Percentiles rank a stretch among this genome's conserved stretches.
phyloP scores from a whole-genome alignment of 1,140 invertebrate genomes.

The Drosophila eugracilis region DNA sequence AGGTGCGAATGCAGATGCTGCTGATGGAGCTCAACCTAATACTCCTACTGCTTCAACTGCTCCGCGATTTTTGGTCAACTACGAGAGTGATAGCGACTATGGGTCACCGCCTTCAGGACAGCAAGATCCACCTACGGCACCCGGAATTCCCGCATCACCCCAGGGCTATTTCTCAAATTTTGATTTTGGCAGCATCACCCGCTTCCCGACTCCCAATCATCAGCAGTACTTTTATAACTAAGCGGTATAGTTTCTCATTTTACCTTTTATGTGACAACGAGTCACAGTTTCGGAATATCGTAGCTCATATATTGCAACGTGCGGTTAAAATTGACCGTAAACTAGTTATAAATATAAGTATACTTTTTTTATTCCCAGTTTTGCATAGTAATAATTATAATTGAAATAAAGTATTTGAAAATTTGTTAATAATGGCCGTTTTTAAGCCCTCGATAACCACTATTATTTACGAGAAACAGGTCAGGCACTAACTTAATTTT shows the following conservation, averaged over 20 bases:
- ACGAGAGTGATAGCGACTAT: conserved; percentile 18
- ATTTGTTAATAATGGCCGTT: background rate
- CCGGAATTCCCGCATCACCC: background rate
- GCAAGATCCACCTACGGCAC: background rate
- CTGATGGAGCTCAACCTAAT: conserved; percentile 3
- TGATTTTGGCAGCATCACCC: background rate
- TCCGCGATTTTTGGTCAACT: conserved; percentile 39
- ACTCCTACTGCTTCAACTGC: background rate
- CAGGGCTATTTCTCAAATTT: background rate
- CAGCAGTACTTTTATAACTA: conserved; percentile 45
- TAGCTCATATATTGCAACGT: conserved; percentile 17
- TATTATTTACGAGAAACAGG: no score
- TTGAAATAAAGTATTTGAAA: conserved; percentile 1
- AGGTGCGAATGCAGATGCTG: conserved; percentile 6
- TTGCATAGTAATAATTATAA: conserved; percentile 1
- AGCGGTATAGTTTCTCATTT: conserved; percentile 21
- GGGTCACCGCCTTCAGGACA: background rate
- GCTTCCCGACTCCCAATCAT: conserved; percentile 16
- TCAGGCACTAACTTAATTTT: no score
- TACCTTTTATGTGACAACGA: background rate
- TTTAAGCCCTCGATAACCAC: background rate
- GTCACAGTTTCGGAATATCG: background rate
- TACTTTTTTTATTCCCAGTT: conserved; percentile 10
- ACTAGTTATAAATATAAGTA: conserved; percentile 6
- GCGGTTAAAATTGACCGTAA: conserved; percentile 6